Evolutionary conservation across 2,888 invertebrate genomes (phyloP).

Genomic region (Bellardia pandia): DNA sequence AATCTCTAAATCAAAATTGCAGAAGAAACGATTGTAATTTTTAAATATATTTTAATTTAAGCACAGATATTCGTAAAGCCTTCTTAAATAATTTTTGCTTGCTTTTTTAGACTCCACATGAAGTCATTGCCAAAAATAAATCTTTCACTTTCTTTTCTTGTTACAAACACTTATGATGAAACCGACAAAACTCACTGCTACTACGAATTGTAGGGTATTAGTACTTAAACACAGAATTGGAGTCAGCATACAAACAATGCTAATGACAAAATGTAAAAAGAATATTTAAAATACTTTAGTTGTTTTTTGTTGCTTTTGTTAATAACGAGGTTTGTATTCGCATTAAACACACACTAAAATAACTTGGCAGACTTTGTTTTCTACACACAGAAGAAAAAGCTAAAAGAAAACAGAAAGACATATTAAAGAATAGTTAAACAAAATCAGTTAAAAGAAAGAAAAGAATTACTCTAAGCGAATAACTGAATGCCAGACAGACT

Average conservation of each 20-base stretch:
- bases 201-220: constrained; percentile 8
- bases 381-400: constrained; percentile 5
- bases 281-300: constrained; percentile 60
- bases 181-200: not conserved
- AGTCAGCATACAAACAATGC: constrained; percentile 22
- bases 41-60: too few species aligned
- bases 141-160: constrained; percentile 53
- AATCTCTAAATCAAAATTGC: too few species aligned
- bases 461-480: constrained; percentile 38
- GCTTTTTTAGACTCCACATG: too few species aligned
- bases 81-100: too few species aligned
- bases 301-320: constrained; percentile 7
- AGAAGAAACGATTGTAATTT: too few species aligned
- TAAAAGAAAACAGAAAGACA: constrained; percentile 36
- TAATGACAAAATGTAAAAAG: constrained; percentile 58
- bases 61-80: too few species aligned
- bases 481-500: constrained; percentile 12
- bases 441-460: constrained; percentile 37
- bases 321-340: constrained; percentile 35
- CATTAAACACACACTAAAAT: constrained; percentile 31
- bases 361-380: constrained; percentile 39
- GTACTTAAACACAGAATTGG: not conserved
- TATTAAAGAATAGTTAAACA: constrained; percentile 43
- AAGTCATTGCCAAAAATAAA: not conserved
- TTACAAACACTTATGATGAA: constrained; percentile 15